phyloP scores from a whole-genome alignment of 2,888 invertebrate species.

The Leptinotarsa haldemani region DNA sequence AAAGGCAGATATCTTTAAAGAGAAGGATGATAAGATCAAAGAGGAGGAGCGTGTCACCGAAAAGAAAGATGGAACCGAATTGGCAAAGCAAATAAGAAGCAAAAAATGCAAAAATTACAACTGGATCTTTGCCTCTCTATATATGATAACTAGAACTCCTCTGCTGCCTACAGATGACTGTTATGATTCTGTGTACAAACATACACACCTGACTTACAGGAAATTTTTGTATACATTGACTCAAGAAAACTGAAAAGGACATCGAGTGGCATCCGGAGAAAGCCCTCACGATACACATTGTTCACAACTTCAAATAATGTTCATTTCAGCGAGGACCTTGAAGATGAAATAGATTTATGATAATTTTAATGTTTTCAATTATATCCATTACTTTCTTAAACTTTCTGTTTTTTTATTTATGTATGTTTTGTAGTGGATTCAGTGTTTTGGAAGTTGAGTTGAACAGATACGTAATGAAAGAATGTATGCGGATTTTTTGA shows the following conservation, averaged over 20 bases:
- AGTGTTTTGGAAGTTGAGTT: neutral
- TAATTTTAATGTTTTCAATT: neutral
- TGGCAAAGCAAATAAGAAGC: conserved; percentile 23
- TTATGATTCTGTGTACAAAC: conserved; percentile 71
- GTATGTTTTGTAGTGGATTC: neutral
- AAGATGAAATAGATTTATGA: conserved; percentile 11
- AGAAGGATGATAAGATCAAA: conserved; percentile 53
- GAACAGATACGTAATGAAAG: neutral
- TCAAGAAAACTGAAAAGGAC: conserved; percentile 75
- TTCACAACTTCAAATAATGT: conserved; percentile 54
- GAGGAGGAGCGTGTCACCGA: conserved; percentile 41
- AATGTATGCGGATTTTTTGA: too few relatives aligned
- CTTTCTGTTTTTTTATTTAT: neutral
- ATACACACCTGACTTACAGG: conserved; percentile 74
- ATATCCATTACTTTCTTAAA: neutral
- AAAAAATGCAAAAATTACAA: conserved; percentile 56
- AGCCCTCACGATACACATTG: conserved; percentile 75
- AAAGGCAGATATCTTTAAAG: conserved; percentile 67
- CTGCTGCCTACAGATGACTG: conserved; percentile 69
- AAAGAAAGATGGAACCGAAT: conserved; percentile 27
- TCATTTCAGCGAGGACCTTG: conserved; percentile 28
- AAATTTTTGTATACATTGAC: conserved; percentile 77
- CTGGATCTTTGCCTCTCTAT: conserved; percentile 59
- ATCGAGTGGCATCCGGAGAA: conserved; percentile 81
- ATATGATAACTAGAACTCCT: conserved; percentile 61